phyloP scores from a whole-genome alignment of 2,888 invertebrate genomes.

The Agrenia bidenticulata region DNA sequence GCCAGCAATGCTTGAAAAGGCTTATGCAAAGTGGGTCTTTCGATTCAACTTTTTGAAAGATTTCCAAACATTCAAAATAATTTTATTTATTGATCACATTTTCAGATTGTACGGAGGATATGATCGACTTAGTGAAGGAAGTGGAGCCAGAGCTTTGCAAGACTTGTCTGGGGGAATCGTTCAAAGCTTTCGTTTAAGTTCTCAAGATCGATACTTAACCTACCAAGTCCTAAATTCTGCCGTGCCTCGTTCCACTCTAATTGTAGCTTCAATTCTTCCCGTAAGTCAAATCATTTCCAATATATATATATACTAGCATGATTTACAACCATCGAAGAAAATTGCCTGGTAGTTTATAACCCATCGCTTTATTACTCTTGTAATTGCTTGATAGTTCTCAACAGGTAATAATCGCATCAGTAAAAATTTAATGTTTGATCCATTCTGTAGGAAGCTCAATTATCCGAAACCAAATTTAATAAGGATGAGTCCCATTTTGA shows the following conservation, averaged over 20 bases:
- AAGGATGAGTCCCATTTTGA: too few species aligned
- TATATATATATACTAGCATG: too few species aligned
- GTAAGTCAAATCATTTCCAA: constrained; percentile 56
- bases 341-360: too few species aligned
- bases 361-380: too few species aligned
- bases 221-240: constrained; percentile 69
- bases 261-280: constrained; percentile 67
- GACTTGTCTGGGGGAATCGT: constrained; percentile 74
- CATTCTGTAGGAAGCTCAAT: too few species aligned
- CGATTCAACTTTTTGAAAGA: neutral
- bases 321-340: too few species aligned
- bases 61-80: neutral
- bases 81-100: neutral
- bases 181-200: constrained; percentile 68
- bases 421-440: too few species aligned
- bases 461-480: too few species aligned
- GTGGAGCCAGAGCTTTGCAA: constrained; percentile 69
- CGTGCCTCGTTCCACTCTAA: constrained; percentile 69
- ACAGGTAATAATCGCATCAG: too few species aligned
- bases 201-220: constrained; percentile 67
- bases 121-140: constrained; percentile 64
- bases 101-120: constrained; percentile 69
- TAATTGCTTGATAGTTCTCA: too few species aligned
- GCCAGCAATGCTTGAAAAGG: constrained; percentile 75
- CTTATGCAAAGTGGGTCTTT: constrained; percentile 71